Percentiles rank a stretch among this genome's conserved stretches.
Evolutionary conservation across 92 coral and sea anemone genomes (phyloP).

Genomic region (Epizoanthus illoricatus): DNA sequence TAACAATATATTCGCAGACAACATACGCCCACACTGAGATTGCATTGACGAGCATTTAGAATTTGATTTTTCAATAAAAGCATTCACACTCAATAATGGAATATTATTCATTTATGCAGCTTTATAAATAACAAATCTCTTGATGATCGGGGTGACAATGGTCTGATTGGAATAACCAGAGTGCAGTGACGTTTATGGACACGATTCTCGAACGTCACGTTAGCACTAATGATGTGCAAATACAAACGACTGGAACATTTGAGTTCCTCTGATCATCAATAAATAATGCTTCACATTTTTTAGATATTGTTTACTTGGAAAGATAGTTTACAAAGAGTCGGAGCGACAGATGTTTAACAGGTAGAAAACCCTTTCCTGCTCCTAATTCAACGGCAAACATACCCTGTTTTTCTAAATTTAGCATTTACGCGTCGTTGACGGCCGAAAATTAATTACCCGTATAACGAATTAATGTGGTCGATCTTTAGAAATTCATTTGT

Average conservation of each 20-base stretch:
- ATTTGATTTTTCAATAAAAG: too few relatives aligned
- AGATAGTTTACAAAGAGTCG: slow-evolving; percentile 25
- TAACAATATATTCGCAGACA: too few relatives aligned
- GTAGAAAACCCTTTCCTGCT: neutral
- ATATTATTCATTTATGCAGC: too few relatives aligned
- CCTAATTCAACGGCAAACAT: neutral
- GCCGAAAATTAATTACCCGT: neutral
- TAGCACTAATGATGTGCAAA: neutral
- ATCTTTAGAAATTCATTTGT: neutral
- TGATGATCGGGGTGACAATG: neutral
- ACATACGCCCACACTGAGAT: too few relatives aligned
- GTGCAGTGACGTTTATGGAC: slow-evolving; percentile 2
- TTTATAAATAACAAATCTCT: too few relatives aligned
- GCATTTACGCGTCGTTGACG: neutral
- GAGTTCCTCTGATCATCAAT: neutral
- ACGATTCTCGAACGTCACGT: neutral
- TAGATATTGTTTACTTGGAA: slow-evolving; percentile 20
- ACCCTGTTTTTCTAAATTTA: neutral
- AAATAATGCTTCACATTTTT: slow-evolving; percentile 11
- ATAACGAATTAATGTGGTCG: neutral
- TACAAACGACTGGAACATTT: neutral
- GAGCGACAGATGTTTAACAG: slow-evolving; percentile 20
- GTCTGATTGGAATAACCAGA: neutral
- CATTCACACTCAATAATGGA: too few relatives aligned
- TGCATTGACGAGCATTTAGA: too few relatives aligned